Conservation (phyloP, 2,113 vertebrate species). For the Calyptommatus sinebrachiatus region DNA sequence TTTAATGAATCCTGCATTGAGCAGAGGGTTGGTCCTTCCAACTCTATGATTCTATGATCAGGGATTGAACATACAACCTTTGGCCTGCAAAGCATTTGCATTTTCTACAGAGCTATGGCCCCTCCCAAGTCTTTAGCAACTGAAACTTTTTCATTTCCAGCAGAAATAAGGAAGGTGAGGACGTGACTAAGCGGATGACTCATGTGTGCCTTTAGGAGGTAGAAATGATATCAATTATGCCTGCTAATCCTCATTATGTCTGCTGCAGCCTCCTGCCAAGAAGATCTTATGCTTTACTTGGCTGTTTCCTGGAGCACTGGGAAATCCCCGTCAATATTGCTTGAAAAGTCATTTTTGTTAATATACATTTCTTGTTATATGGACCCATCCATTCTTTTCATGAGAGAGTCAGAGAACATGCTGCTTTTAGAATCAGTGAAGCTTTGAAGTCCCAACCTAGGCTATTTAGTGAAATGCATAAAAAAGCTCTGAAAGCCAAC, state of each 20-base stretch:
- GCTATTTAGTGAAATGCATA: no score
- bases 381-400: no score
- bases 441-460: no score
- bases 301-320: constrained; percentile 55
- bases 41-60: neutral
- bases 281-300: constrained; percentile 50
- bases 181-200: constrained; percentile 60
- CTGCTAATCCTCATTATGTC: constrained; percentile 64
- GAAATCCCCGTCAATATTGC: constrained; percentile 52
- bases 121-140: neutral
- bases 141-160: constrained; percentile 33
- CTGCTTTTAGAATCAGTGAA: no score
- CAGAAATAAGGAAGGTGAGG: constrained; percentile 42
- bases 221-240: constrained; percentile 61
- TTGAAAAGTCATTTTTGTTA: constrained; percentile 47
- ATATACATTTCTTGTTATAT: no score
- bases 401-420: no score
- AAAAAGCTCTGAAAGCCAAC: no score
- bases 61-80: neutral
- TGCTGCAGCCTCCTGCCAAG: constrained; percentile 51
- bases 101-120: neutral
- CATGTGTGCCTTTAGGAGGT: constrained; percentile 52
- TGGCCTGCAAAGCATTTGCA: neutral
- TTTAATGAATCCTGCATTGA: no score
- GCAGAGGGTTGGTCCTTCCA: no score